phyloP scores from a whole-genome alignment of 2,888 invertebrate genomes.

The Torymus auratus region DNA sequence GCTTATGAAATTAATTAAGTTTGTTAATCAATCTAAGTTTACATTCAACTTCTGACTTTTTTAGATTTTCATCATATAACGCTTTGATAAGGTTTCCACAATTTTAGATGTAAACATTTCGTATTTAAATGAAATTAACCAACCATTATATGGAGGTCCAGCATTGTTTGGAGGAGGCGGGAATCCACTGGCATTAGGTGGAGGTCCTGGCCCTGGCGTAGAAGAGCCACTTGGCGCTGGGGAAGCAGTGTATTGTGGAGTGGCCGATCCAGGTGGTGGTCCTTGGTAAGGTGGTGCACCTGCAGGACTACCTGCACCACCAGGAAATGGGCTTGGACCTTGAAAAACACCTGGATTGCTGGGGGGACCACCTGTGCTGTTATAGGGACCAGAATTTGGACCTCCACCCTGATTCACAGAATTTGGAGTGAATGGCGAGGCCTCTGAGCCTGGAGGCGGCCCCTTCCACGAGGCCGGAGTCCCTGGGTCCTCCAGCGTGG shows the following conservation, averaged over 20 bases:
- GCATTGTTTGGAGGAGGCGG: slow-evolving; percentile 76
- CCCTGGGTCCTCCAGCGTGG: slow-evolving; percentile 85
- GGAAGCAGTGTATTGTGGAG: slow-evolving; percentile 90
- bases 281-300: slow-evolving; percentile 85
- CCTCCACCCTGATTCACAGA: slow-evolving; percentile 80
- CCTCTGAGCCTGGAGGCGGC: slow-evolving; percentile 82
- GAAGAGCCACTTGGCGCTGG: slow-evolving; percentile 90
- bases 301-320: slow-evolving; percentile 86
- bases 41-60: too few species aligned
- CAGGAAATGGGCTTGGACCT: slow-evolving; percentile 80
- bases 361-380: slow-evolving; percentile 76
- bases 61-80: too few species aligned
- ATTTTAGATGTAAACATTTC: too few species aligned
- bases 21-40: too few species aligned
- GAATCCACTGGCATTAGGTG: slow-evolving; percentile 78
- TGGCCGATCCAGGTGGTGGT: slow-evolving; percentile 86
- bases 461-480: slow-evolving; percentile 87
- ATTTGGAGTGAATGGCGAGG: slow-evolving; percentile 82
- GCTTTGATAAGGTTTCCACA: too few species aligned
- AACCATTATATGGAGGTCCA: slow-evolving; percentile 83
- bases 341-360: slow-evolving; percentile 79
- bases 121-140: background rate
- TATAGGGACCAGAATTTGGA: slow-evolving; percentile 77
- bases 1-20: too few species aligned
- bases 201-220: slow-evolving; percentile 86